Evolutionary conservation across 2,888 invertebrate genomes (phyloP), one percentile per base, ranked within the genome.

Genomic region (Thera obeliscata): DNA sequence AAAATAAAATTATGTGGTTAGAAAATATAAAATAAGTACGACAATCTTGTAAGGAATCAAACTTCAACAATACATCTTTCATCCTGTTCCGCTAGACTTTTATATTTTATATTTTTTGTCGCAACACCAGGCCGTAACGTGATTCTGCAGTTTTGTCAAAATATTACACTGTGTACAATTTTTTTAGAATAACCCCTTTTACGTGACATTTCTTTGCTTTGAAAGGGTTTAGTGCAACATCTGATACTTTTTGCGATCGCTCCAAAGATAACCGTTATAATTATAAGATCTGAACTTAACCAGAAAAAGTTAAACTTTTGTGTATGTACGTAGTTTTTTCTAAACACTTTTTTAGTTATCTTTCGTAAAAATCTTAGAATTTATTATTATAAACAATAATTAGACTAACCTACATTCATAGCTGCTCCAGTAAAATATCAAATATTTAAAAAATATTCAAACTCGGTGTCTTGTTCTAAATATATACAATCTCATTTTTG

Each of bases 401-500:
- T 5, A 41, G 1, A 1, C 5, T 3, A 7, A 5, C 5, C 7
- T 7, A 41, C 41, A 7, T 7, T 4, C 38, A 38, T 38, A 41
- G 7, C 5, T 6, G 6, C 41, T 6, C 2, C 4, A 41, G 6
- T 41, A 4, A 41, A 41, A 41, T 7, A 41, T 5, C 38, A 41
- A 5, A 7, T 41, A 22, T 22, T 22, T 22, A 22, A 22, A 86
- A 87, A 90, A 90, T 89, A 91, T 91, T 89, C 91, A 83, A 83
- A 76, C 82, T 85, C 22, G 22, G 87, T 90, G 89, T 88, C 87
- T 86, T 81, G 89, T 89, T 92, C 92, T 90, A 92, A 92, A 92
- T 93, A 88, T 92, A 91, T 90, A 91, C 75, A 80, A 67, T 64
- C 82, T 87, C 85, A 88, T 92, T 92, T 93, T 91, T 91, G 91